A percentile compares a stretch with the other conserved stretches of the same genome.
phyloP scores from a whole-genome alignment of 2,113 vertebrate genomes.

The Oriolus oriolus region DNA sequence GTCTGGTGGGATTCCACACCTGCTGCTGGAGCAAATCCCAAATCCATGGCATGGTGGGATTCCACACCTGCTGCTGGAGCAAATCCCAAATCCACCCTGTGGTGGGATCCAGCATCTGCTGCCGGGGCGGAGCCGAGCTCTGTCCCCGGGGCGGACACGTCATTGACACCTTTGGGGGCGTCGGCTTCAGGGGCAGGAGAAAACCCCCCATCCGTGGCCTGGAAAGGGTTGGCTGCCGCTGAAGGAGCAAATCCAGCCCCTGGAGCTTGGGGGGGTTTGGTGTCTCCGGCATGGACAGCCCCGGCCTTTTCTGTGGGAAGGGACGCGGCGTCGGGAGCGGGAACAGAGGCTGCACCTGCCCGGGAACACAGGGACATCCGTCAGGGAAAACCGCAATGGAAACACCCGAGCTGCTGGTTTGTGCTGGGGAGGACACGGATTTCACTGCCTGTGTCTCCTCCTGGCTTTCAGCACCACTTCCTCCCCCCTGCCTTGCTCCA shows the following conservation, averaged over 20 bases:
- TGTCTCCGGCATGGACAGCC: neutral
- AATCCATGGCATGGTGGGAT: neutral
- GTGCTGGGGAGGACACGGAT: neutral
- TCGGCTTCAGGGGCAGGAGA: neutral
- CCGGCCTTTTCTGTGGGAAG: neutral
- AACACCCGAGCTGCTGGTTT: neutral
- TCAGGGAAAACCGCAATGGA: accelerated
- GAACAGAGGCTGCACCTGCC: neutral
- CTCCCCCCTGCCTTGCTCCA: accelerated
- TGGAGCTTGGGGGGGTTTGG: neutral
- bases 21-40: neutral
- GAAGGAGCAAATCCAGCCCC: neutral
- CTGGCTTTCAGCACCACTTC: accelerated
- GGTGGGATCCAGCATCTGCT: neutral
- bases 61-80: neutral
- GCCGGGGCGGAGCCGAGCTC: neutral
- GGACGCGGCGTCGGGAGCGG: neutral
- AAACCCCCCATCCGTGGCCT: neutral
- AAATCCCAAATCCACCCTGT: neutral
- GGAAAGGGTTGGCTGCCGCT: neutral
- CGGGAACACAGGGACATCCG: neutral
- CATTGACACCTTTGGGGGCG: neutral
- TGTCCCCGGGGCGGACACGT: accelerated
- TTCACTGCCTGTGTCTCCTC: accelerated
- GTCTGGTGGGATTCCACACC: accelerated